These are phyloP conservation scores for Pogonophryne albipinna DNA, from an alignment of 2,797 vertebrate genomes.

Conservation along the genomic window DNA sequence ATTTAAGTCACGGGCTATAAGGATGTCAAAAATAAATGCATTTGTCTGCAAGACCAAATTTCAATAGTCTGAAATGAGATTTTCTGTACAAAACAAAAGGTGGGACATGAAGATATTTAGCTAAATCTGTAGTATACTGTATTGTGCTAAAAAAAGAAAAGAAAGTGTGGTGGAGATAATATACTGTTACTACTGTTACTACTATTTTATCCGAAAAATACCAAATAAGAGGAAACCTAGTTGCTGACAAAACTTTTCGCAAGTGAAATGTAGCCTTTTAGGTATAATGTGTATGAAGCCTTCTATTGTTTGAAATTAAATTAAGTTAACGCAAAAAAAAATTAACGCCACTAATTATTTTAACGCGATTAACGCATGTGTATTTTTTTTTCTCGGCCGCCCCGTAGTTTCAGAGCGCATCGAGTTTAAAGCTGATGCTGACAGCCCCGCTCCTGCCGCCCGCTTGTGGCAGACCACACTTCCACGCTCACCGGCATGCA, in stretches of 20 bases:
- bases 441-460: too few species aligned
- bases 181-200: background rate
- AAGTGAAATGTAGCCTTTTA: background rate
- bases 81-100: slow-evolving; percentile 7
- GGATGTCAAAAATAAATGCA: slow-evolving; percentile 71
- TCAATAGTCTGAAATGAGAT: slow-evolving; percentile 43
- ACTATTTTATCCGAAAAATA: background rate
- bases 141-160: background rate
- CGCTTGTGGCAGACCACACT: too few species aligned
- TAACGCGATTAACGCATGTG: too few species aligned
- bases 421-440: too few species aligned
- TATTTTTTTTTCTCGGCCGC: too few species aligned
- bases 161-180: background rate
- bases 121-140: background rate
- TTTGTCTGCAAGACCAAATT: slow-evolving; percentile 56
- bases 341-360: too few species aligned
- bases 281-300: background rate
- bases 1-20: slow-evolving; percentile 65
- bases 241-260: background rate
- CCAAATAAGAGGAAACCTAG: background rate
- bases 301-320: background rate
- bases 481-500: too few species aligned
- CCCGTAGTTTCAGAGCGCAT: too few species aligned
- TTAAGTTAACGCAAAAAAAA: too few species aligned
- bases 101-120: slow-evolving; percentile 7